These are phyloP conservation scores for Sebastes minor DNA, from an alignment of 2,797 vertebrate genomes.

Conservation along the genomic window DNA sequence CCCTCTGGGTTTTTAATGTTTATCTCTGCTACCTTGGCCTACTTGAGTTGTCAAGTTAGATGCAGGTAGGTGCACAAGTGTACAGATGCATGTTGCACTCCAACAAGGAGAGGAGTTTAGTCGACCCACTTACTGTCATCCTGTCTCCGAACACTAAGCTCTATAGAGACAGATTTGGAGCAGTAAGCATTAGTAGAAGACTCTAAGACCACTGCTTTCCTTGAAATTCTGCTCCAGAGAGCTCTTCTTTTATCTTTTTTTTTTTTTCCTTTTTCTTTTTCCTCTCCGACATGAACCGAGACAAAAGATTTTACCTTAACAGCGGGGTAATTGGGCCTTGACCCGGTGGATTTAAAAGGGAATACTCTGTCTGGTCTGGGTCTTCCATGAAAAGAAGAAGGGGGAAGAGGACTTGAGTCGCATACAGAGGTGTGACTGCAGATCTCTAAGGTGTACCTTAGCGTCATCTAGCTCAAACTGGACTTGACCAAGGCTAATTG, in stretches of 20 bases:
- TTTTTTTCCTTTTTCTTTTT: background rate
- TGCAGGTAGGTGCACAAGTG: constrained; percentile 40
- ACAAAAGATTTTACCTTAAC: constrained; percentile 31
- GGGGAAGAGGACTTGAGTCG: background rate
- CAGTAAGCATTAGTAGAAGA: constrained; percentile 45
- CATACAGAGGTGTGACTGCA: background rate
- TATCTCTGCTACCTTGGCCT: constrained; percentile 37
- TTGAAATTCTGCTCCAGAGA: constrained; percentile 42
- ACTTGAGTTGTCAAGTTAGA: constrained; percentile 32
- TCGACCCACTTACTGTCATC: constrained; percentile 64
- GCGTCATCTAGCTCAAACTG: constrained; percentile 1
- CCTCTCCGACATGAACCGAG: background rate
- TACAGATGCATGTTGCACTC: constrained; percentile 41
- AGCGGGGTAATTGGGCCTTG: constrained; percentile 35
- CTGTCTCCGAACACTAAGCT: constrained; percentile 55
- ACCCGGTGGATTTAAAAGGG: constrained; percentile 24
- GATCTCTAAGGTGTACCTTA: background rate
- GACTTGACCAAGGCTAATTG: constrained; percentile 14
- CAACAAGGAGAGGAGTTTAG: constrained; percentile 47
- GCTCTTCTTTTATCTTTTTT: constrained; percentile 21
- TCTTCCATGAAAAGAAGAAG: background rate
- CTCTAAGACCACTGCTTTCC: constrained; percentile 41
- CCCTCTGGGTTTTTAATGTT: constrained; percentile 17
- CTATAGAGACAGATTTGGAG: constrained; percentile 59
- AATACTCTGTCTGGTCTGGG: constrained; percentile 10